Base-by-base conservation (phyloP, 2,888 invertebrate genomes). In the Tridacna gigas region DNA sequence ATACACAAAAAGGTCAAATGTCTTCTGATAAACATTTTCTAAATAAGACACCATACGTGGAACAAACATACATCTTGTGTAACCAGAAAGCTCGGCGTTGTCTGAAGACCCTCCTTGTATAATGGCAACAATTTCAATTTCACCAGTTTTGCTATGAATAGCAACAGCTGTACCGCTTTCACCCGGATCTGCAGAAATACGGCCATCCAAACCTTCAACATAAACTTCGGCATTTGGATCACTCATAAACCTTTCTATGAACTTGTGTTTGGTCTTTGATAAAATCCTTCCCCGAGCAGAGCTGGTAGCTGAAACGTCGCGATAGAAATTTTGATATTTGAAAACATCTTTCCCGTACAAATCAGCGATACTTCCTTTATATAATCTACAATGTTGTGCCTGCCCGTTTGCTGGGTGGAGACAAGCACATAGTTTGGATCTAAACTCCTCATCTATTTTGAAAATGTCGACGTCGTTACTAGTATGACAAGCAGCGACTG, bases 151-250 rank as follows among this genome's bases (percentile, higher is more conserved):
- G 25, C 22, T 22, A 13, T 25, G 3, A 63, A 13, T 63, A 9
- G 63, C 63, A 63, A 63, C 22, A 4, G 63, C 63, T 22, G 63
- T 63, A 13, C 63, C 63, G 25, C 63, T 63, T 22, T 63, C 63
- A 13, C 63, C 63, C 2, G 63, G 63, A 2, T 63, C 63, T 22
- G 63, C 63, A 63, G 13, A 63, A 22, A 63, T 4, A 22, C 20
- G n/a, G 1, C 63, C 63, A 25, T 13, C 63, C 13, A 22, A 13
- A 12, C 63, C 25, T 20, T 63, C 25, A 13, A 63, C 63, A 22
- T 9, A 22, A 22, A 63, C 15, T 63, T 63, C 63, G 13, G 9
- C 25, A 13, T 63, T 22, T 4, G 15, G 20, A 11, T 63, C 63
- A 13, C 63, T 22, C 15, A 63, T 63, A 25, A 63, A 63, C 25